A percentile compares a stretch with the other conserved stretches of the same genome.
Evolutionary conservation across 2,888 invertebrate genomes (phyloP).

Genomic region (Leucania comma): DNA sequence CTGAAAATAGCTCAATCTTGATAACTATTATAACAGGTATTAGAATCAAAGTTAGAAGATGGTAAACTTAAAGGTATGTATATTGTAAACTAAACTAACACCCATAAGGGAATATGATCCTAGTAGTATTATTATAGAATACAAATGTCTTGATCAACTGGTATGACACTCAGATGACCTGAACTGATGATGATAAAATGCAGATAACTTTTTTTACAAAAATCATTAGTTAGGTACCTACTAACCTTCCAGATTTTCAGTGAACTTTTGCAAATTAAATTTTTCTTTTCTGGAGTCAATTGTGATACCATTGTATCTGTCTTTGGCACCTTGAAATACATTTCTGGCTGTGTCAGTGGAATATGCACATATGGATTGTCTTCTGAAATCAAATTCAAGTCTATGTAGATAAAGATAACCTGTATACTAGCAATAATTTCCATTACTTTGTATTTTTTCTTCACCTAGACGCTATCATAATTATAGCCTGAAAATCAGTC

Average conservation of each 20-base stretch:
- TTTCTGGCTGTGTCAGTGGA: conserved; percentile 55
- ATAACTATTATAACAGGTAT: background rate
- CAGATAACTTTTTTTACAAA: background rate
- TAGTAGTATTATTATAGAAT: no score
- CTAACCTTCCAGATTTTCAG: conserved; percentile 79
- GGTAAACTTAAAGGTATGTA: background rate
- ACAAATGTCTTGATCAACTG: background rate
- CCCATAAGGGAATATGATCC: background rate
- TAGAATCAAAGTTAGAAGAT: background rate
- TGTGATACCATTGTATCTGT: conserved; percentile 82
- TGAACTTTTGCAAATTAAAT: conserved; percentile 69
- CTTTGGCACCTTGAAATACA: conserved; percentile 74
- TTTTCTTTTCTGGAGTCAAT: conserved; percentile 75
- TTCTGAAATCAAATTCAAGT: conserved; percentile 62
- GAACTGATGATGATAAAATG: no score
- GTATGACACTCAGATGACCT: background rate
- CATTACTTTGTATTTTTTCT: background rate
- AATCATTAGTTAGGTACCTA: background rate
- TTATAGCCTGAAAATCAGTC: background rate
- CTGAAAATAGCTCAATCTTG: background rate
- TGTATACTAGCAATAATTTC: background rate
- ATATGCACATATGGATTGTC: conserved; percentile 54
- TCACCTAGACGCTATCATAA: background rate
- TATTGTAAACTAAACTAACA: background rate
- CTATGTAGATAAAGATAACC: background rate